These are phyloP conservation scores for Hippopotamus amphibius DNA, from an alignment of 2,113 vertebrate genomes.

Conservation along the genomic window DNA sequence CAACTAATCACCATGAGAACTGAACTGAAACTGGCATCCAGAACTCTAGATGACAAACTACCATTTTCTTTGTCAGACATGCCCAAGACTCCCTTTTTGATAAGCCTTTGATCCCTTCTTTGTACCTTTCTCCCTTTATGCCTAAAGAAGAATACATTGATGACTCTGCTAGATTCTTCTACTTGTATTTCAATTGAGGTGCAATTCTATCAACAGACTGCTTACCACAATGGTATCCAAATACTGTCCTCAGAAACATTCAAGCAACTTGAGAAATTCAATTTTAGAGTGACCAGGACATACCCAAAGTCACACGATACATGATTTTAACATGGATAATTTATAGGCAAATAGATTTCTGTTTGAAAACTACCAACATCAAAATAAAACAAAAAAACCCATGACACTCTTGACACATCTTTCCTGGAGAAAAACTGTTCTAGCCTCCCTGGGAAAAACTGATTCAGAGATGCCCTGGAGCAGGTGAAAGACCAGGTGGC, in stretches of 20 bases:
- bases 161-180: neutral
- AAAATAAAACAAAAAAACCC: neutral
- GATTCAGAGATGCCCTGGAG: neutral
- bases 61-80: neutral
- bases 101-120: neutral
- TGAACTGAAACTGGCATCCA: neutral
- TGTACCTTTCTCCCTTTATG: neutral
- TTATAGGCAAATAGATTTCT: neutral
- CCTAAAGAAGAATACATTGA: neutral
- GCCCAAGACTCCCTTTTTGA: neutral
- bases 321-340: neutral
- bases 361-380: neutral
- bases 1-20: neutral
- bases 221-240: neutral
- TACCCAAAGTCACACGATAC: neutral
- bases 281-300: neutral
- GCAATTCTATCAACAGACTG: neutral
- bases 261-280: conserved; percentile 8
- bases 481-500: too few relatives aligned
- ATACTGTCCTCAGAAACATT: neutral
- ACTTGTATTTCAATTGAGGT: neutral
- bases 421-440: neutral
- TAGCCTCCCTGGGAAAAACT: neutral
- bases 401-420: neutral
- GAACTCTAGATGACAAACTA: neutral